phyloP scores from a whole-genome alignment of 2,797 vertebrate species.

The Premnoplex brunnescens region DNA sequence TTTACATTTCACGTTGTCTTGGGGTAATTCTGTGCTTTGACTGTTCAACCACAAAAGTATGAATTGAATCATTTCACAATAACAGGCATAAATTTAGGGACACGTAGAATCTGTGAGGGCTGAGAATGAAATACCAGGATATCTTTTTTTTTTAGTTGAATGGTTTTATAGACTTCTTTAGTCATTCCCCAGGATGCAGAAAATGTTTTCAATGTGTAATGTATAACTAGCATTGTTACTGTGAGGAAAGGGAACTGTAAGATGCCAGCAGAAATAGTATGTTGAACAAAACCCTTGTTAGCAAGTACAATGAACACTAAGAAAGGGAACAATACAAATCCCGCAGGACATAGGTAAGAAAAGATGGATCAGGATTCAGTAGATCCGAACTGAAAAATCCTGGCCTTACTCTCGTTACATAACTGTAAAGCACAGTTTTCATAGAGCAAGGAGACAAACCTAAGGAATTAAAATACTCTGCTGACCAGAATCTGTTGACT shows the following conservation, averaged over 20 bases:
- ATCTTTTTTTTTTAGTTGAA: not conserved
- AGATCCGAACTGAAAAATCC: not conserved
- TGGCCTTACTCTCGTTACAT: not conserved
- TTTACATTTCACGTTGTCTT: not conserved
- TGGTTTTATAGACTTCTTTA: not conserved
- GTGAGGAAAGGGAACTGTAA: not conserved
- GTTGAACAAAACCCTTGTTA: not conserved
- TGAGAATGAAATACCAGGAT: not conserved
- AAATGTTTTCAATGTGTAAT: not conserved
- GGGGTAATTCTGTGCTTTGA: not conserved
- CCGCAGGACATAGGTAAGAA: fast-evolving
- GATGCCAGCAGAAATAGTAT: not conserved
- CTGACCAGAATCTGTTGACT: not conserved
- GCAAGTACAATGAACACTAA: not conserved
- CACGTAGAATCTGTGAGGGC: not conserved
- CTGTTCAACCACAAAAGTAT: not conserved
- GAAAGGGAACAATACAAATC: not conserved
- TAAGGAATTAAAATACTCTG: not conserved
- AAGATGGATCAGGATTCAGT: not conserved
- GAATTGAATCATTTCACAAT: not conserved
- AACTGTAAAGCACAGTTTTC: not conserved
- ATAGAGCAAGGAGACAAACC: not conserved
- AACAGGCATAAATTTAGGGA: not conserved
- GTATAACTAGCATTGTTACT: not conserved
- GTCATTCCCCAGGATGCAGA: not conserved